Conservation (phyloP, 2,888 invertebrate genomes). For the Drosophila anceps region DNA sequence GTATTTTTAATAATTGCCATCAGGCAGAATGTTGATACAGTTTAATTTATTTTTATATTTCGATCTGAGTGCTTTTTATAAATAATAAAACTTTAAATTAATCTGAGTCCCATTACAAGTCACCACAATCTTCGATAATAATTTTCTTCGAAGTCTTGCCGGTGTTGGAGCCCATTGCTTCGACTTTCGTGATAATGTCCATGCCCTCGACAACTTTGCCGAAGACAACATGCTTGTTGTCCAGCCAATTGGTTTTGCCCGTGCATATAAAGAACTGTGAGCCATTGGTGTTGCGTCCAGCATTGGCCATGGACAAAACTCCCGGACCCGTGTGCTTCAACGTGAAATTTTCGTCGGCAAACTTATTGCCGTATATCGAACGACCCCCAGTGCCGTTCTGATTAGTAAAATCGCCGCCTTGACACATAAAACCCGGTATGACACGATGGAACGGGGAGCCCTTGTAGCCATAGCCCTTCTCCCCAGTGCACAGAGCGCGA, state of each 20-base stretch:
- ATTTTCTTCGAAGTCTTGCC: slow-evolving; percentile 94
- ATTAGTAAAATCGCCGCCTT: slow-evolving; percentile 97
- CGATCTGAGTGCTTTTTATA: not conserved
- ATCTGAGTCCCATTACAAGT: slow-evolving; percentile 86
- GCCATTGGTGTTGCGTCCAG: slow-evolving; percentile 97
- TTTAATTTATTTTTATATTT: not conserved
- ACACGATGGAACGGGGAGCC: slow-evolving; percentile 96
- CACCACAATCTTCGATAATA: slow-evolving; percentile 92
- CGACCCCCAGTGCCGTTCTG: slow-evolving; percentile 98
- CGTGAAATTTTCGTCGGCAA: slow-evolving; percentile 97
- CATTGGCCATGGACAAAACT: slow-evolving; percentile 98
- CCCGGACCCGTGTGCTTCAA: slow-evolving; percentile 97
- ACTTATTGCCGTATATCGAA: slow-evolving; percentile 98
- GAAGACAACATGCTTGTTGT: slow-evolving; percentile 90
- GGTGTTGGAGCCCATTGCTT: slow-evolving; percentile 91
- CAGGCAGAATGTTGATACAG: not conserved
- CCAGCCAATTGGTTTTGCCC: slow-evolving; percentile 93
- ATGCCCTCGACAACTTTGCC: slow-evolving; percentile 94
- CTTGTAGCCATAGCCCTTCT: slow-evolving; percentile 97
- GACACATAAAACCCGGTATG: slow-evolving; percentile 98
- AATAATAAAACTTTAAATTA: not conserved
- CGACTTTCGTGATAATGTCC: slow-evolving; percentile 94
- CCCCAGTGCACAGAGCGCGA: slow-evolving; percentile 97
- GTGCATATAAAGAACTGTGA: slow-evolving; percentile 98
- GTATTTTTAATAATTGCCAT: not conserved